phyloP scores from a whole-genome alignment of 2,888 invertebrate species.

The Portevinia maculata region DNA sequence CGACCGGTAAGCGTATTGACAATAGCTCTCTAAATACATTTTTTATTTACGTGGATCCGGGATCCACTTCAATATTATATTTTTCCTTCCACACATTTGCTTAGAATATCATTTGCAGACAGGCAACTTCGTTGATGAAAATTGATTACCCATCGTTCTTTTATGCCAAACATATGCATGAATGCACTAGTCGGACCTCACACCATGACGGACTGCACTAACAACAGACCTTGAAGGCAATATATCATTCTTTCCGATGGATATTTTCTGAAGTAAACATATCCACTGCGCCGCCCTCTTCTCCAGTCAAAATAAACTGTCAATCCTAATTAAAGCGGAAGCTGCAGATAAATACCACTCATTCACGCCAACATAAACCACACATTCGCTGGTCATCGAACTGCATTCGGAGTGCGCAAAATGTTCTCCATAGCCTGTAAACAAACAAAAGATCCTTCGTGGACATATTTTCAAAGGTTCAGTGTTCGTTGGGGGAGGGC shows the following conservation, averaged over 20 bases:
- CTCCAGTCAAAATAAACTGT: conserved; percentile 49
- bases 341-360: conserved; percentile 23
- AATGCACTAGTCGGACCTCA: background rate
- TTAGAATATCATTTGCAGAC: too few relatives aligned
- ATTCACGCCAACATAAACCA: conserved; percentile 34
- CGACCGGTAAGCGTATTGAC: too few relatives aligned
- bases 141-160: too few relatives aligned
- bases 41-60: too few relatives aligned
- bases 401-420: conserved; percentile 1
- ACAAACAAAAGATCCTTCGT: conserved; percentile 43
- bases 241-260: conserved; percentile 21
- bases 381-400: conserved; percentile 54
- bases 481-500: conserved; percentile 30
- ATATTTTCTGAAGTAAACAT: conserved; percentile 6
- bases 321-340: conserved; percentile 44
- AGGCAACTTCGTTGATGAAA: too few relatives aligned
- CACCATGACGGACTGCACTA: background rate
- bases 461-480: conserved; percentile 51
- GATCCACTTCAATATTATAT: too few relatives aligned
- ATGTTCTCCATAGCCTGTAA: background rate
- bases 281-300: conserved; percentile 7
- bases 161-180: background rate
- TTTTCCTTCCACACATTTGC: too few relatives aligned
- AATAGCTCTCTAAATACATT: too few relatives aligned
- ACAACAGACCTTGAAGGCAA: background rate